Evolutionary conservation across 2,113 vertebrate genomes (phyloP).

Genomic region (Eudyptes chrysolophus): DNA sequence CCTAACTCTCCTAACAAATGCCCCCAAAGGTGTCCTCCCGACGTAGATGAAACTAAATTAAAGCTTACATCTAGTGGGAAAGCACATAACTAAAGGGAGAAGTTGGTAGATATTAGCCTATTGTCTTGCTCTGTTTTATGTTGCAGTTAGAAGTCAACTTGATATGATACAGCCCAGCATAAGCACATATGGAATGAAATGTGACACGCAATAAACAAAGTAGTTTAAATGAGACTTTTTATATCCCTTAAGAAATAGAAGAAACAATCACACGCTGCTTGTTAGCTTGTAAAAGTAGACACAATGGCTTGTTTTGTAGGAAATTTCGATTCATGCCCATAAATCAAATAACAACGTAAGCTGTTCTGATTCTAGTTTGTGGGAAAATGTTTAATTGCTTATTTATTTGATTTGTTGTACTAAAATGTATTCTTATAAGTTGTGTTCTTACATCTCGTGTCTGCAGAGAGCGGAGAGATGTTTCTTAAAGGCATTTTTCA

Average conservation of each 20-base stretch:
- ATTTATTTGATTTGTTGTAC: neutral
- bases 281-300: constrained; percentile 42
- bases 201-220: constrained; percentile 42
- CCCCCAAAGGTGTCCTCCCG: neutral
- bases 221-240: constrained; percentile 42
- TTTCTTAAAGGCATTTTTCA: constrained; percentile 18
- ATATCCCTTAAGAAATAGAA: constrained; percentile 31
- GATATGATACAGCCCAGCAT: constrained; percentile 1
- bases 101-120: neutral
- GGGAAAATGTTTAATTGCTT: constrained; percentile 20
- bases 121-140: neutral
- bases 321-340: constrained; percentile 5
- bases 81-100: neutral
- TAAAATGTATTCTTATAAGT: neutral
- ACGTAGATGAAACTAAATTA: neutral
- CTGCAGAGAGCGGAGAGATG: neutral
- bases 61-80: neutral
- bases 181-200: constrained; percentile 33
- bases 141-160: neutral
- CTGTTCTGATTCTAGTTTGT: neutral
- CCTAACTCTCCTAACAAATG: neutral
- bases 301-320: constrained; percentile 21
- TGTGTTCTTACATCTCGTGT: neutral
- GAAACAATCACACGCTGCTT: constrained; percentile 3
- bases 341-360: constrained; percentile 13